Base-by-base conservation (phyloP, 2,888 invertebrate genomes). In the Thereva unica region DNA sequence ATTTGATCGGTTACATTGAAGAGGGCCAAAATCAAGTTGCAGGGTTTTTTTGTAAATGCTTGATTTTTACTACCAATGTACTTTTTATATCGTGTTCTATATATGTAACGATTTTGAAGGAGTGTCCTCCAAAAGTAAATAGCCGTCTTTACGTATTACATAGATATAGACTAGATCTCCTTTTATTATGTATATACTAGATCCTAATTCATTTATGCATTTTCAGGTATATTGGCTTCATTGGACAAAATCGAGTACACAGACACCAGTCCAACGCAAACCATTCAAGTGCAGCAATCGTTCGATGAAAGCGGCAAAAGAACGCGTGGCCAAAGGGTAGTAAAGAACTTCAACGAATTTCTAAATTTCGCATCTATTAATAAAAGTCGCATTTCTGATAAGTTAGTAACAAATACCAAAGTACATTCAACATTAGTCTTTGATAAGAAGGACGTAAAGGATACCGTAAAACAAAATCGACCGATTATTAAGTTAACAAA, bases 271-370 rank as follows among this genome's bases (percentile, higher is more conserved):
- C 42, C 12, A 8, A 5, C 56, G 5, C 50, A 56, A 34, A 41
- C 4, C 35, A 3, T 23, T 3, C 10, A 52, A 23, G n/a, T 10
- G 1, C 53, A 52, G 34, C 53, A 53, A 23, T 7, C 4, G 3
- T 6, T 23, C 1, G 57, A 57, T 10, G 45, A 70, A 9, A 54
- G 34, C 12, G 34, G 10, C 9, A 77, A 76, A 56, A 49, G 68
- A 7, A 68, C 68, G 37, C 72, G 73, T 49, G 77, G 78, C 1
- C 82, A 83, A 42, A 81, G 79, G 63, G 81, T 86, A 7, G 90
- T 93, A 3, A 92, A 89, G 79, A 93, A 93, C 78, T 83, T 93
- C 44, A 92, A 92, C 75, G 93, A 93, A 80, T 93, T 93, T 77
- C 83, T 92, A 0, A 92, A 89, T 75, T 89, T 93, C 74, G 87